Conservation (phyloP, 2,113 vertebrate species). For the Podarcis cretensis region DNA sequence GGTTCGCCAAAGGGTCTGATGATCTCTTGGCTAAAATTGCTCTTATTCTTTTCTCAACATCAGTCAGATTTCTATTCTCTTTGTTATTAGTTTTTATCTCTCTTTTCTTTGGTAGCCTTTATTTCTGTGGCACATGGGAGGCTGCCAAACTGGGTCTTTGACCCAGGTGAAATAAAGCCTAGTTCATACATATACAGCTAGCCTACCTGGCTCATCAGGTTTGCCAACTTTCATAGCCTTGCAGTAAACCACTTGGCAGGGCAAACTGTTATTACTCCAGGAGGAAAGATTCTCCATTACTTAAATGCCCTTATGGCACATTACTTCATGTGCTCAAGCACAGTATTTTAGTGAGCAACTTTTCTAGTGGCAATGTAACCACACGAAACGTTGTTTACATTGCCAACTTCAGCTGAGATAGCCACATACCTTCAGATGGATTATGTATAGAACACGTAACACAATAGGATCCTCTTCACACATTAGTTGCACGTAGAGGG, state of each 20-base stretch:
- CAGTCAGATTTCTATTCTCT: not conserved
- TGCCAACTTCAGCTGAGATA: not conserved
- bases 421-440: not conserved
- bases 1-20: not conserved
- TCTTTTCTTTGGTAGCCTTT: not conserved
- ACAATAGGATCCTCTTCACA: not conserved
- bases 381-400: not conserved
- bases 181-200: conserved; percentile 3
- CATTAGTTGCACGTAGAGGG: too few species aligned
- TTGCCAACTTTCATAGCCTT: not conserved
- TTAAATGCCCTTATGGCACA: not conserved
- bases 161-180: too few species aligned
- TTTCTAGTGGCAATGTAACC: not conserved
- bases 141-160: too few species aligned
- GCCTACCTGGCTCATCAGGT: not conserved
- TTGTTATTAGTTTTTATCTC: not conserved
- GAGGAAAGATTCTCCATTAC: not conserved
- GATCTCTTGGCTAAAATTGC: conserved; percentile 18
- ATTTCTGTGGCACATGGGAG: not conserved
- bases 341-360: not conserved
- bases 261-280: not conserved
- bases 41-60: not conserved
- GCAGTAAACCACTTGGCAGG: not conserved
- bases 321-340: not conserved
- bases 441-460: not conserved